A percentile compares a stretch with the other conserved stretches of the same genome.
These are phyloP conservation scores for Heliconius hewitsoni DNA, from an alignment of 1,140 invertebrate genomes.

Conservation along the genomic window DNA sequence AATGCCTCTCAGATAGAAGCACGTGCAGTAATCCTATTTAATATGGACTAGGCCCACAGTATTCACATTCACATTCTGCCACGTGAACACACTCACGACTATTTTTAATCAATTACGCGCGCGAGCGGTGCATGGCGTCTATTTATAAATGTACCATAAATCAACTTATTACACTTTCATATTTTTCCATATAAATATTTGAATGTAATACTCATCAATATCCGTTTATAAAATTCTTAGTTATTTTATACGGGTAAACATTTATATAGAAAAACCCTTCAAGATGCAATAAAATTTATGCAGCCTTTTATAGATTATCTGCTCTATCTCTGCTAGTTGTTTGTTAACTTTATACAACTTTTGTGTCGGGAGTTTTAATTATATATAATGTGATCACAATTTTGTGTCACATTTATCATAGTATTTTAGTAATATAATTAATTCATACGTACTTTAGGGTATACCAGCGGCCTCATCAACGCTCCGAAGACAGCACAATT, in stretches of 20 bases:
- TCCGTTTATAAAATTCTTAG: too few relatives aligned
- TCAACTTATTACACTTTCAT: not conserved
- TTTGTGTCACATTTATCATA: too few relatives aligned
- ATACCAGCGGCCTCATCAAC: slow-evolving; percentile 95
- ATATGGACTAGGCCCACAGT: slow-evolving; percentile 14
- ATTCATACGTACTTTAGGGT: slow-evolving; percentile 82
- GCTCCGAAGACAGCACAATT: slow-evolving; percentile 96
- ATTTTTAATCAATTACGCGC: slow-evolving; percentile 26
- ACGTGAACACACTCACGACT: slow-evolving; percentile 24
- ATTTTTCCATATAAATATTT: slow-evolving; percentile 4
- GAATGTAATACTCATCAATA: too few relatives aligned
- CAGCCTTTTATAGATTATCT: too few relatives aligned
- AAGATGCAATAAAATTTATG: too few relatives aligned
- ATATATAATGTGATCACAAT: too few relatives aligned
- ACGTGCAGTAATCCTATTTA: slow-evolving; percentile 29
- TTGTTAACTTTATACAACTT: too few relatives aligned
- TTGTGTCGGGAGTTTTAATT: too few relatives aligned
- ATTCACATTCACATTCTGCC: slow-evolving; percentile 11
- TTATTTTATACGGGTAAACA: too few relatives aligned
- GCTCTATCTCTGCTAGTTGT: too few relatives aligned
- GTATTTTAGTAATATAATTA: too few relatives aligned
- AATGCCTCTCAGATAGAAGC: slow-evolving; percentile 1
- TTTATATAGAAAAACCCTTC: too few relatives aligned
- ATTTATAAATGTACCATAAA: slow-evolving; percentile 17
- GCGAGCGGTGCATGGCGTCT: not conserved